A percentile compares a stretch with the other conserved stretches of the same genome.
phyloP scores from a whole-genome alignment of 2,888 invertebrate genomes.

The Amphipyra tragopoginis region DNA sequence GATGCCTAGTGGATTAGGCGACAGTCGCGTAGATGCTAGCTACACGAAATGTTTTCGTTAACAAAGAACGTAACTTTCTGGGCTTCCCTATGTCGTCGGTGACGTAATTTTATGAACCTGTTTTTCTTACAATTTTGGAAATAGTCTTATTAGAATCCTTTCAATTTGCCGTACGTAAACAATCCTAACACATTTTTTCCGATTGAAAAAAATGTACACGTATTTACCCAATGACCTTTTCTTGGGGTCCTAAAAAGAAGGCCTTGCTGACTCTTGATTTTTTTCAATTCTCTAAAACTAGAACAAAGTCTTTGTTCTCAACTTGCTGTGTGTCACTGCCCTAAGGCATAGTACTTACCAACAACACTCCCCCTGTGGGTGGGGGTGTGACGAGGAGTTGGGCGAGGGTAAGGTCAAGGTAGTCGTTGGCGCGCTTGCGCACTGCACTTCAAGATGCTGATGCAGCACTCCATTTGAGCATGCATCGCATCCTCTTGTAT shows the following conservation, averaged over 20 bases:
- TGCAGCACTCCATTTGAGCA: constrained; percentile 58
- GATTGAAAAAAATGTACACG: background rate
- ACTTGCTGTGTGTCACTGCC: constrained; percentile 50
- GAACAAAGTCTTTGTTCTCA: constrained; percentile 51
- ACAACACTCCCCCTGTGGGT: constrained; percentile 41
- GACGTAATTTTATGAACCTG: background rate
- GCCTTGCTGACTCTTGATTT: constrained; percentile 2
- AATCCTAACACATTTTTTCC: background rate
- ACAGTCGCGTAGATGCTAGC: constrained; percentile 3
- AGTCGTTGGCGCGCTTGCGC: constrained; percentile 74
- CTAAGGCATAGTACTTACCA: constrained; percentile 43
- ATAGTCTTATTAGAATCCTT: no score
- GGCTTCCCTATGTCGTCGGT: constrained; percentile 4
- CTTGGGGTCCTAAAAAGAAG: background rate
- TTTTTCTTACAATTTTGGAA: background rate
- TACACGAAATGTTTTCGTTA: constrained; percentile 3
- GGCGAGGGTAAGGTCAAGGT: constrained; percentile 83
- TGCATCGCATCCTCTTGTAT: constrained; percentile 43
- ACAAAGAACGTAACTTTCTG: background rate
- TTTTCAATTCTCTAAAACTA: constrained; percentile 39
- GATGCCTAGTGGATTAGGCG: constrained; percentile 26
- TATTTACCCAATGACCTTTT: background rate
- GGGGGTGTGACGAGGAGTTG: constrained; percentile 51
- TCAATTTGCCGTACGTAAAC: no score
- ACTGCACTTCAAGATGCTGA: constrained; percentile 68